Conservation (phyloP, 2,113 vertebrate species). For the Rutilus rutilus region DNA sequence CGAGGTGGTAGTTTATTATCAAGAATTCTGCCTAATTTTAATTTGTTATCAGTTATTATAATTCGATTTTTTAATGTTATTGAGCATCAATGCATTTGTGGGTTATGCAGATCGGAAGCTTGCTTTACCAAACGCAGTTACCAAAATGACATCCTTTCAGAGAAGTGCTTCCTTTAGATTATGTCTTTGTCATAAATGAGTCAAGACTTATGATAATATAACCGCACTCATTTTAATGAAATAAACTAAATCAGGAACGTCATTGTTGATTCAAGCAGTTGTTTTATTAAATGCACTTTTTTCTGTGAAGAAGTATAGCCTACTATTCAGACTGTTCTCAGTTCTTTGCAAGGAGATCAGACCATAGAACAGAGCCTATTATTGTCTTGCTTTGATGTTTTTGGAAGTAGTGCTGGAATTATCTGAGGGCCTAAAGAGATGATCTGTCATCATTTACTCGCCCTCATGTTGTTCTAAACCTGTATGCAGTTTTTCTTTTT, state of each 20-base stretch:
- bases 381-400: background rate
- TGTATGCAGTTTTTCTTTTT: background rate
- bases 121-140: background rate
- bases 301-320: background rate
- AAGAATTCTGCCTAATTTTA: background rate
- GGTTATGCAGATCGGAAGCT: background rate
- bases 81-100: background rate
- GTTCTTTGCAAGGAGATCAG: background rate
- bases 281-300: background rate
- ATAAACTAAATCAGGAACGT: background rate
- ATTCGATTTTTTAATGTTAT: background rate
- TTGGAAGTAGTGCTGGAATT: constrained; percentile 1
- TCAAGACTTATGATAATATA: background rate
- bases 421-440: background rate
- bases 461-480: background rate
- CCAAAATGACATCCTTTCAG: background rate
- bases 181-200: background rate
- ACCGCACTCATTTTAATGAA: background rate
- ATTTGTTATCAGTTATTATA: background rate
- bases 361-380: background rate
- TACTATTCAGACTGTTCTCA: background rate
- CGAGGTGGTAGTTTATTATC: background rate
- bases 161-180: background rate
- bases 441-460: background rate
- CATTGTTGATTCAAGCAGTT: background rate